A percentile compares a stretch with the other conserved stretches of the same genome.
Evolutionary conservation across 1,140 invertebrate species (phyloP).

Genomic region (Pteromalus puparum): DNA sequence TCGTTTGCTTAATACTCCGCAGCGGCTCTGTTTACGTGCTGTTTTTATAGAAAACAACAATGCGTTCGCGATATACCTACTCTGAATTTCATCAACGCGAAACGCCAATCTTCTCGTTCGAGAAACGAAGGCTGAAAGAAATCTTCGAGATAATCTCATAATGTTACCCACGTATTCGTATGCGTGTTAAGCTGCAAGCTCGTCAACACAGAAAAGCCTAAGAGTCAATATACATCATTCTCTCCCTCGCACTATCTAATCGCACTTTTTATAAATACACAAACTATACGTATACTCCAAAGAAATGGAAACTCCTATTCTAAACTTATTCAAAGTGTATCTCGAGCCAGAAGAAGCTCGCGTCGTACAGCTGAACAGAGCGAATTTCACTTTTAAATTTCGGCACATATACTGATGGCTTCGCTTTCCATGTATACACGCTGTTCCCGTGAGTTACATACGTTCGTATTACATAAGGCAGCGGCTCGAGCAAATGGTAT

Average conservation of each 20-base stretch:
- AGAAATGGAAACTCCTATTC: background rate
- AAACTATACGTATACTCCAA: background rate
- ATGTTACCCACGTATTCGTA: background rate
- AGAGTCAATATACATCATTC: conserved; percentile 21
- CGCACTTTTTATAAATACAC: conserved; percentile 23
- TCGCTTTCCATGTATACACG: too few species aligned
- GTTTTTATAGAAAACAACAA: too few species aligned
- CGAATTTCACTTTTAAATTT: conserved; percentile 3
- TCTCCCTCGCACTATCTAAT: conserved; percentile 33
- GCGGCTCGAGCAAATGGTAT: too few species aligned
- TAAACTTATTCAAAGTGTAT: background rate
- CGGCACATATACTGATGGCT: too few species aligned
- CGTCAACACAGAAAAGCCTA: conserved; percentile 5
- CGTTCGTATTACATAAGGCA: too few species aligned
- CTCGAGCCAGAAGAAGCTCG: background rate
- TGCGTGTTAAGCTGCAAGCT: conserved; percentile 6
- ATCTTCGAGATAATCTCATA: conserved; percentile 9
- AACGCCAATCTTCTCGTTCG: background rate
- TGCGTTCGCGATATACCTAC: too few species aligned
- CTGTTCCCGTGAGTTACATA: too few species aligned
- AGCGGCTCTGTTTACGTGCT: too few species aligned
- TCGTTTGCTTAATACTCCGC: too few species aligned
- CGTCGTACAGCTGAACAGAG: too few species aligned
- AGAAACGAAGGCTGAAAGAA: background rate
- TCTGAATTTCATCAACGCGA: background rate